Base-by-base conservation (phyloP, 1,140 invertebrate species). In the Orussus abietinus region DNA sequence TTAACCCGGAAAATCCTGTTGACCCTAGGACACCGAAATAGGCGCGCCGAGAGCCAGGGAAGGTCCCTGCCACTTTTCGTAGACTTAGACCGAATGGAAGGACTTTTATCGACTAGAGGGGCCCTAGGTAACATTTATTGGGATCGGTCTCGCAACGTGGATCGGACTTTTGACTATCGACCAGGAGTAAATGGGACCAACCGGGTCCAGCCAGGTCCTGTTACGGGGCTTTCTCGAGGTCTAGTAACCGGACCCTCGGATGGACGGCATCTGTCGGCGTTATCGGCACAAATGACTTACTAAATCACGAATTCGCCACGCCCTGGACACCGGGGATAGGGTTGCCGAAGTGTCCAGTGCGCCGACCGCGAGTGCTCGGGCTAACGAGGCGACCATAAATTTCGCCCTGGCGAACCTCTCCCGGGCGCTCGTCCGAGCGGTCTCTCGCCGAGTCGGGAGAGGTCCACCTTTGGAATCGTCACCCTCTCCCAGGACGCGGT, bases 251-350 rank as follows among this genome's bases (percentile, higher is more conserved):
- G 62, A 64, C 45, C 48, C 35, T 19, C 54, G 44, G 55, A 57
- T 56, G 54, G 51, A 25, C 54, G 42, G 60, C 66, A 67, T 69
- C 66, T 69, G 67, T 70, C 63, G 58, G 56, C 41, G 54, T 64
- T 66, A 66, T 66, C 66, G 66, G 62, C 59, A 67, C 67, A 67
- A 70, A 70, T 69, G 64, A 67, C 63, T 67, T 59, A 57, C 49
- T 72, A 72, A 72, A 72, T 72, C 66, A 72, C 53, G 25, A 52
- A 69, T 69, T 58, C 49, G 60, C 58, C 64, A 66, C 67, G 69
- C 66, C 66, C 64, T 68, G 67, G 60, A 60, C 66, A 61, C 51
- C 47, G 55, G 36, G 56, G 59, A 68, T 70, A 64, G 62, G 62
- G 64, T 70, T 68, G 58, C 65, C 47, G 42, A 49, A 62, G 64